Evolutionary conservation across 2,888 invertebrate genomes (phyloP), one percentile per base, ranked within the genome.

Genomic region (Rhagonycha fulva): DNA sequence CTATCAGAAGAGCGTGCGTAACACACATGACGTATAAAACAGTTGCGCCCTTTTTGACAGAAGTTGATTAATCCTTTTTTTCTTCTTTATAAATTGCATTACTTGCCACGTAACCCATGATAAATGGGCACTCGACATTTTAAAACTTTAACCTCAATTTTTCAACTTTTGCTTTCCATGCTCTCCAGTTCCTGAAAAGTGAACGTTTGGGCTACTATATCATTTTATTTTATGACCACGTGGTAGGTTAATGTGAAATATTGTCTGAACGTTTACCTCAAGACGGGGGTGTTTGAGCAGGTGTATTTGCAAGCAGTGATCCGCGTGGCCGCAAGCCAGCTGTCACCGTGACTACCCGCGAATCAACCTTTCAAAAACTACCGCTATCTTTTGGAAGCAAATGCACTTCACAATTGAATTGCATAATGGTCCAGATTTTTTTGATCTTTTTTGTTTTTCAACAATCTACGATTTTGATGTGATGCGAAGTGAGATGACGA

Each of bases 271-370:
- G 62, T 76, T 76, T 68, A 70, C 32, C 67, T 62, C 5, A 68
- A 62, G 74, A 73, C 77, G 79, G 76, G 80, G 81, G 82, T 85
- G 83, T 86, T 86, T 85, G 86, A 81, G 86, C 86, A 87, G 86
- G 86, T 87, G 86, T 86, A 87, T 86, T 86, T 86, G 84, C 85
- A 81, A 84, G 83, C 84, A 82, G 82, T 81, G 85, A 85, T 86
- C 84, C 85, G 84, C 84, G 84, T 81, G 83, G 82, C 82, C 86
- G 86, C 85, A 83, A 83, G 82, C 85, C 86, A 86, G 85, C 86
- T 86, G 86, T 85, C 85, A 83, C 83, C 83, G 80, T 83, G 81
- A 82, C 83, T 73, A 47, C 73, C 70, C 74, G 73, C 74, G 71
- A 70, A 68, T 70, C 62, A 70, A 67, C 74, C 70, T 68, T 72